phyloP scores from a whole-genome alignment of 2,113 vertebrate genomes.

The Callaeas wilsoni region DNA sequence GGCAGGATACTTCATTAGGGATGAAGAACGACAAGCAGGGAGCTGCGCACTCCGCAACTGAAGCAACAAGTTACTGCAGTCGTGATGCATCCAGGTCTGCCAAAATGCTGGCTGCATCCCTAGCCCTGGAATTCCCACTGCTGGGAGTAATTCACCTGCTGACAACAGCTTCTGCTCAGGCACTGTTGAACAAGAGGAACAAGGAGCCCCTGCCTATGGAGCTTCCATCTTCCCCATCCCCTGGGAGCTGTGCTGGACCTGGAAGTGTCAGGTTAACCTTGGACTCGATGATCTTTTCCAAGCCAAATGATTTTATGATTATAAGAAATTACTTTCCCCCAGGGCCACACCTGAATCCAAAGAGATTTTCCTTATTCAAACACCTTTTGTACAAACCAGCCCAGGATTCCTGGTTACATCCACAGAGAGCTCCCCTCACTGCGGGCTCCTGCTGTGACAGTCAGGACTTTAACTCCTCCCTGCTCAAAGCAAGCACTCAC shows the following conservation, averaged over 20 bases:
- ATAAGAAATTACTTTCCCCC: not conserved
- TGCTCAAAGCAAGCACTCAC: not conserved
- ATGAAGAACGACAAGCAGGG: not conserved
- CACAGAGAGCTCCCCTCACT: not conserved
- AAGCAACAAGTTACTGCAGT: not conserved
- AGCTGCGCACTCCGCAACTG: rapidly evolving
- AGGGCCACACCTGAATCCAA: not conserved
- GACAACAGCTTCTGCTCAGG: not conserved
- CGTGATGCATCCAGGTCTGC: not conserved
- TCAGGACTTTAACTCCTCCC: not conserved
- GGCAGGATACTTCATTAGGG: not conserved
- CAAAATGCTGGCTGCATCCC: not conserved
- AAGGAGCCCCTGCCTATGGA: not conserved
- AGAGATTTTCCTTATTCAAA: not conserved
- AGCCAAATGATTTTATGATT: not conserved
- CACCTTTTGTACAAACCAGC: not conserved
- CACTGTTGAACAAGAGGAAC: not conserved
- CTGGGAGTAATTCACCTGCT: not conserved
- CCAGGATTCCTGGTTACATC: not conserved
- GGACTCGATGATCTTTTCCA: not conserved
- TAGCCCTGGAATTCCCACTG: not conserved
- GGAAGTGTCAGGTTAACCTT: not conserved
- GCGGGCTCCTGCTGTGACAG: not conserved
- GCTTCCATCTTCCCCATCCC: not conserved
- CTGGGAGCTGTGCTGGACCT: not conserved